Evolutionary conservation across 2,113 vertebrate genomes (phyloP).

Genomic region (Galeopterus variegatus): DNA sequence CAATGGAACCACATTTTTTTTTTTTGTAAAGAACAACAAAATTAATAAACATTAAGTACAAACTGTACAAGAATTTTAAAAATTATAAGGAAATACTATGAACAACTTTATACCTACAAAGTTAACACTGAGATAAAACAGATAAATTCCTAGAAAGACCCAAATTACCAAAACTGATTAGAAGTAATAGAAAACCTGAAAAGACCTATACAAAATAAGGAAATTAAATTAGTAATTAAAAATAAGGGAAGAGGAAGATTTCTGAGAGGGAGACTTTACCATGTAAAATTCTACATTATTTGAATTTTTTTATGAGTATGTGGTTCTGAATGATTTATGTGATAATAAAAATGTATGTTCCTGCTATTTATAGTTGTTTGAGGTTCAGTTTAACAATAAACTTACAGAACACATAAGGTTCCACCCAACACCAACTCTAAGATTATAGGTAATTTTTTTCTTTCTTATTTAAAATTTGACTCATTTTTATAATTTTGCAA

Average conservation of each 20-base stretch:
- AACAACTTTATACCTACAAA: not conserved
- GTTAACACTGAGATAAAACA: slow-evolving; percentile 6
- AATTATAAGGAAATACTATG: not conserved
- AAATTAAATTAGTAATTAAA: not conserved
- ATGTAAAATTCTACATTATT: not conserved
- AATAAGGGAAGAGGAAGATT: not conserved
- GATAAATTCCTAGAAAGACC: slow-evolving; percentile 24
- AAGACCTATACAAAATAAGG: not conserved
- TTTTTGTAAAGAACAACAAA: not conserved
- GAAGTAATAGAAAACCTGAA: slow-evolving; percentile 1
- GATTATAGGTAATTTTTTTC: not conserved
- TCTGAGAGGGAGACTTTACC: not conserved
- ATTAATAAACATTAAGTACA: not conserved
- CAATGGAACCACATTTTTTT: not conserved
- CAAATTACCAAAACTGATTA: not conserved
- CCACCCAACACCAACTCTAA: not conserved
- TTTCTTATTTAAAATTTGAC: slow-evolving; percentile 18
- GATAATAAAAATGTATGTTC: not conserved
- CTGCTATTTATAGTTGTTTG: not conserved
- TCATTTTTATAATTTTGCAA: slow-evolving; percentile 27
- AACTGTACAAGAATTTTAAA: not conserved
- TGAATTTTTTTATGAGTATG: not conserved
- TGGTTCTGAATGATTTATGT: not conserved
- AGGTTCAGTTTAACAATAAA: not conserved
- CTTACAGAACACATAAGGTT: not conserved